A percentile compares a stretch with the other conserved stretches of the same genome.
These are phyloP conservation scores for Mormyrus proboscirostris DNA, from an alignment of 2,797 vertebrate species.

Conservation along the genomic window DNA sequence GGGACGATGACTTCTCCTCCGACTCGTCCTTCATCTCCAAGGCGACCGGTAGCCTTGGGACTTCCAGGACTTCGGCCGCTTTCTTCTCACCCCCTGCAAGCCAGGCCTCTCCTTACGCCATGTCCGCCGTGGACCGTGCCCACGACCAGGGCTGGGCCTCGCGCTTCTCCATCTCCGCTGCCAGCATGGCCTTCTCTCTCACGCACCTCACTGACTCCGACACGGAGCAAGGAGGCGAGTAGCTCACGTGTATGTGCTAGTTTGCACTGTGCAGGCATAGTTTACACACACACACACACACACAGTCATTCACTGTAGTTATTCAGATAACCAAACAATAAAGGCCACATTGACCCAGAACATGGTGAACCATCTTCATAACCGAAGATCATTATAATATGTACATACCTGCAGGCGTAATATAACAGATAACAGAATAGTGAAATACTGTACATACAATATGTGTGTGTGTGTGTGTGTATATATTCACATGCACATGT, in stretches of 20 bases:
- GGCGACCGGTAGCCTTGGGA: conserved; percentile 57
- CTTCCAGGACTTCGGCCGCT: conserved; percentile 59
- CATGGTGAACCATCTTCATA: background rate
- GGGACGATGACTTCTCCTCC: conserved; percentile 95
- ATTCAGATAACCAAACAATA: background rate
- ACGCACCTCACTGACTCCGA: conserved; percentile 81
- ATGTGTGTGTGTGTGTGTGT: too few relatives aligned
- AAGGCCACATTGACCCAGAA: background rate
- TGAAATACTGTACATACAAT: too few relatives aligned
- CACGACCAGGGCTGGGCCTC: conserved; percentile 78
- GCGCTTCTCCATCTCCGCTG: conserved; percentile 92
- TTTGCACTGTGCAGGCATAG: background rate
- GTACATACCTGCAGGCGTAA: background rate
- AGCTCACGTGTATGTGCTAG: background rate
- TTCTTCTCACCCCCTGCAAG: conserved; percentile 69
- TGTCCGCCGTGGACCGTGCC: conserved; percentile 28
- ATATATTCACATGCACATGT: background rate
- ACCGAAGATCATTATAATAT: background rate
- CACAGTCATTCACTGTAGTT: background rate
- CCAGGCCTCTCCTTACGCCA: background rate
- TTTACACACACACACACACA: too few relatives aligned
- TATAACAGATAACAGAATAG: too few relatives aligned
- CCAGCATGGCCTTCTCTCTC: conserved; percentile 70
- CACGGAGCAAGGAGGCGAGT: conserved; percentile 73
- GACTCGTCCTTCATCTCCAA: conserved; percentile 75